These are phyloP conservation scores for Netelia inedita DNA, from an alignment of 2,888 invertebrate species.

Conservation along the genomic window DNA sequence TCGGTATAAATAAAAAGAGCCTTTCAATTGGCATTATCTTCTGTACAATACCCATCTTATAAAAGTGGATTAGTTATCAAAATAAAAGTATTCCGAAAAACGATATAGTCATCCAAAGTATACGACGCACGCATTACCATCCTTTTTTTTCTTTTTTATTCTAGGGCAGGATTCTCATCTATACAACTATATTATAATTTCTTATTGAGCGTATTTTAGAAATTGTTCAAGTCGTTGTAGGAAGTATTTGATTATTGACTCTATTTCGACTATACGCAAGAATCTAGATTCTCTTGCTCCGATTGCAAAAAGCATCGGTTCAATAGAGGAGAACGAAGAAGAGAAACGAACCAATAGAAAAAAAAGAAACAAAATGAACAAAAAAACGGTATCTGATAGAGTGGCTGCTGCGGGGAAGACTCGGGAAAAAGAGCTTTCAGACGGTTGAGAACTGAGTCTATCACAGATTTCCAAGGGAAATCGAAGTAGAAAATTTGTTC, in stretches of 20 bases:
- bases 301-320: slow-evolving; percentile 9
- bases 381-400: slow-evolving; percentile 53
- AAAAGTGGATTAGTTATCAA: slow-evolving; percentile 78
- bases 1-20: slow-evolving; percentile 59
- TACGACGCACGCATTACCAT: slow-evolving; percentile 75
- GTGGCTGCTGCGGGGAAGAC: slow-evolving; percentile 72
- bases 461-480: slow-evolving; percentile 59
- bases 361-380: slow-evolving; percentile 24
- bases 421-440: slow-evolving; percentile 67
- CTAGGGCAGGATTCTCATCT: slow-evolving; percentile 82
- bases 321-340: slow-evolving; percentile 25
- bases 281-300: slow-evolving; percentile 68
- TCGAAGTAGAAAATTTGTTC: slow-evolving; percentile 27
- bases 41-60: slow-evolving; percentile 71
- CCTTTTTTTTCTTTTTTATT: slow-evolving; percentile 71
- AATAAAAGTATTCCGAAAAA: slow-evolving; percentile 81
- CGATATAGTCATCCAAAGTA: slow-evolving; percentile 80
- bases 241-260: slow-evolving; percentile 82
- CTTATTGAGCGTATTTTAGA: slow-evolving; percentile 84
- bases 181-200: slow-evolving; percentile 80
- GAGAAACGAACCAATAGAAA: not conserved
- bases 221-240: slow-evolving; percentile 83
- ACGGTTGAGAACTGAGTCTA: slow-evolving; percentile 57
- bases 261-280: slow-evolving; percentile 82
- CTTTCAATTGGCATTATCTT: slow-evolving; percentile 66